These are phyloP conservation scores for Aurelia sp. DNA, from an alignment of 30 jellyfish, hydroid and myxozoan genomes.

Conservation along the genomic window DNA sequence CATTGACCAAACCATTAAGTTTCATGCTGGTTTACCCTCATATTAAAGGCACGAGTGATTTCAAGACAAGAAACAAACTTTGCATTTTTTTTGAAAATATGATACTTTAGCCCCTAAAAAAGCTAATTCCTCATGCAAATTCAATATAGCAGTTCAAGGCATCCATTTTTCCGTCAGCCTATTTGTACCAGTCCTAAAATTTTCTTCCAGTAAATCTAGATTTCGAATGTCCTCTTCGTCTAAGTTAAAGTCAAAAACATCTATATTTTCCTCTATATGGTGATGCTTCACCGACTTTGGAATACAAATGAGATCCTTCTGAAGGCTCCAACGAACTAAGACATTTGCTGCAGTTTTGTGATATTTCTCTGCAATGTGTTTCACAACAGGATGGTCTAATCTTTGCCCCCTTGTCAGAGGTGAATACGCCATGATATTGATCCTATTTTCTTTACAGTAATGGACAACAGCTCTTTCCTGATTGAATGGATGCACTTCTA, in stretches of 20 bases:
- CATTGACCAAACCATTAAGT: no score
- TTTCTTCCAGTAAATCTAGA: constrained; percentile 47
- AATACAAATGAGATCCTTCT: constrained; percentile 58
- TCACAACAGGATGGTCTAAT: constrained; percentile 48
- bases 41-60: no score
- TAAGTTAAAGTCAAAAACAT: constrained; percentile 64
- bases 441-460: constrained; percentile 46
- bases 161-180: constrained; percentile 52
- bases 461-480: constrained; percentile 61
- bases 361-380: constrained; percentile 45
- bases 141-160: constrained; percentile 7
- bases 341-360: constrained; percentile 54
- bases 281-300: constrained; percentile 69
- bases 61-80: no score
- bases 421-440: constrained; percentile 74
- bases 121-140: no score
- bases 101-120: no score
- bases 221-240: constrained; percentile 49
- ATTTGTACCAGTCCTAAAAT: constrained; percentile 64
- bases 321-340: constrained; percentile 72
- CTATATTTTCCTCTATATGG: constrained; percentile 51
- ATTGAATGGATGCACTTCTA: constrained; percentile 77
- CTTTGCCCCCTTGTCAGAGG: constrained; percentile 74
- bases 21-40: no score
- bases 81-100: no score